phyloP scores from a whole-genome alignment of 2,113 vertebrate genomes.

The Microcebus griseorufus region DNA sequence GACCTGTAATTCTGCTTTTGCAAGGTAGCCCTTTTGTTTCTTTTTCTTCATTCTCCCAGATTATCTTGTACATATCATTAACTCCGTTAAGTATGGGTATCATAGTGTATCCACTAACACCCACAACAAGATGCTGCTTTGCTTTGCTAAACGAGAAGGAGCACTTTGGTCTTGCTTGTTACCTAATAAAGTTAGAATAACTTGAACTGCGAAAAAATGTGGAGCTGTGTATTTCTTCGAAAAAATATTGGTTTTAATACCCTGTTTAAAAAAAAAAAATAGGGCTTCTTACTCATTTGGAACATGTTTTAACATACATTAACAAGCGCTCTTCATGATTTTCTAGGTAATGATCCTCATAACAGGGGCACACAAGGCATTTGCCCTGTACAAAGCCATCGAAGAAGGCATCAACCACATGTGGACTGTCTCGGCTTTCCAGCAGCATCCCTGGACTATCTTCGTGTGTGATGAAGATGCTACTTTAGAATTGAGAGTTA shows the following conservation, averaged over 20 bases:
- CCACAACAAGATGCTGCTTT: neutral
- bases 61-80: neutral
- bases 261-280: neutral
- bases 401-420: slow-evolving; percentile 91
- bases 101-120: neutral
- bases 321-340: slow-evolving; percentile 35
- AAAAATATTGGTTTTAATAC: neutral
- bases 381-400: slow-evolving; percentile 90
- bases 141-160: neutral
- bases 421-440: slow-evolving; percentile 93
- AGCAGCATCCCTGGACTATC: slow-evolving; percentile 89
- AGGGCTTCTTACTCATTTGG: neutral
- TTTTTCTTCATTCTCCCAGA: neutral
- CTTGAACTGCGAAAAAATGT: neutral
- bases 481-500: slow-evolving; percentile 90
- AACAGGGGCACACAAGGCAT: slow-evolving; percentile 91
- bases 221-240: neutral
- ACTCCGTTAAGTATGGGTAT: neutral
- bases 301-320: neutral
- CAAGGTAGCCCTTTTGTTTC: neutral
- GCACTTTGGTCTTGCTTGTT: neutral
- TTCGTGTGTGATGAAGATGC: slow-evolving; percentile 92
- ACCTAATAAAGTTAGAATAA: neutral
- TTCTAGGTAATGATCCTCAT: slow-evolving; percentile 92
- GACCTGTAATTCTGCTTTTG: neutral